A percentile compares a stretch with the other conserved stretches of the same genome.
These are phyloP conservation scores for Procavia capensis DNA, from an alignment of 2,113 vertebrate species.

Conservation along the genomic window DNA sequence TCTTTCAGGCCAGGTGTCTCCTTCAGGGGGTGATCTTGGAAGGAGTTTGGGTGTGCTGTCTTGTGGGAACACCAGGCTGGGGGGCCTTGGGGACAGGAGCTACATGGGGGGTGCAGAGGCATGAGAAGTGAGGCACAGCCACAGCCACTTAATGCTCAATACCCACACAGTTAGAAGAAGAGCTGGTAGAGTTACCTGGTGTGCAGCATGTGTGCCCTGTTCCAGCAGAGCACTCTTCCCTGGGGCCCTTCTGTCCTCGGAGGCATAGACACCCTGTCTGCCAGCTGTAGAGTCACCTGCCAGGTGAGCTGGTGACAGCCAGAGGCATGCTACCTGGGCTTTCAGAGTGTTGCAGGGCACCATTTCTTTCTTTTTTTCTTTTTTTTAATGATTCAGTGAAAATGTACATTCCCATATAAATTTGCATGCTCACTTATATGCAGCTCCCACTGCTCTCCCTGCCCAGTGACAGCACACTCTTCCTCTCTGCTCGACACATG, in stretches of 20 bases:
- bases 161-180: not conserved
- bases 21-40: not conserved
- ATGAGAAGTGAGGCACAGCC: not conserved
- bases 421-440: too few species aligned
- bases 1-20: not conserved
- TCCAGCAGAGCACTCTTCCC: not conserved
- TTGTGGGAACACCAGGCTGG: not conserved
- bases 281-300: not conserved
- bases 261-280: not conserved
- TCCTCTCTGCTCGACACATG: too few species aligned
- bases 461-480: too few species aligned
- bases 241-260: not conserved
- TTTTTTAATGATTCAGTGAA: too few species aligned
- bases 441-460: too few species aligned
- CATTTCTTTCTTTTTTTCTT: too few species aligned
- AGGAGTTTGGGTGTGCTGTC: not conserved
- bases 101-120: not conserved
- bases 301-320: not conserved
- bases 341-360: not conserved
- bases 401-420: too few species aligned
- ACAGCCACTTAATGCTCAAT: accelerated
- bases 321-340: not conserved
- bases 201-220: not conserved
- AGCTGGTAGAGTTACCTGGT: too few species aligned
- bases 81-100: not conserved